Evolutionary conservation across 1,140 invertebrate genomes (phyloP).

Genomic region (Trachelipus rathkii): DNA sequence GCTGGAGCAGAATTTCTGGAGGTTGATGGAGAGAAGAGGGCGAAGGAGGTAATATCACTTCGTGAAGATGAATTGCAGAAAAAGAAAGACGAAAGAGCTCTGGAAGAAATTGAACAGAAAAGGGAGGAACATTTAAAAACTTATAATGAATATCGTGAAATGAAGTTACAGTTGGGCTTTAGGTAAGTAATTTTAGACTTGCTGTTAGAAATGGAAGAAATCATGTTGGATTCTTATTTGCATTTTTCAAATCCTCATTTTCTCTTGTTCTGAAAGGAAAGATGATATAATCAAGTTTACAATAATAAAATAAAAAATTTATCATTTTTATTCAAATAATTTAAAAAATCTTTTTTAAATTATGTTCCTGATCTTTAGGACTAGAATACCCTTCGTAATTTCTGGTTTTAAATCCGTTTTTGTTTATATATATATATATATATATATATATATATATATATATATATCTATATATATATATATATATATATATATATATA

Average conservation of each 20-base stretch:
- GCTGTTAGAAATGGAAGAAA: no score
- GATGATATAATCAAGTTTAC: no score
- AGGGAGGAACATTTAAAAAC: slow-evolving; percentile 60
- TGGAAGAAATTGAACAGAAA: slow-evolving; percentile 54
- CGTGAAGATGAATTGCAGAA: not conserved
- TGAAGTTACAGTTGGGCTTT: slow-evolving; percentile 58
- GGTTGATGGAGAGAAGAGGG: not conserved
- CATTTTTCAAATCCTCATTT: no score
- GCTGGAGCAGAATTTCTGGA: not conserved
- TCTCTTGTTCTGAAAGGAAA: no score
- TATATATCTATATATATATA: not conserved
- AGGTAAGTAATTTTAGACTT: not conserved
- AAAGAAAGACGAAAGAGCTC: no score
- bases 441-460: not conserved
- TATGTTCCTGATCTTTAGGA: no score
- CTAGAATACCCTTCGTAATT: no score
- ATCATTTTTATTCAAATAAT: no score
- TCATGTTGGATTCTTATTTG: no score
- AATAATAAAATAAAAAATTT: no score
- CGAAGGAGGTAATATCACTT: not conserved
- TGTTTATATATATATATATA: not conserved
- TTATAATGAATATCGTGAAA: slow-evolving; percentile 63
- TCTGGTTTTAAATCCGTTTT: no score
- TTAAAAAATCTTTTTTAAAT: no score
- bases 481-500: not conserved